A percentile compares a stretch with the other conserved stretches of the same genome.
Evolutionary conservation across 2,113 vertebrate genomes (phyloP).

Genomic region (Sminthopsis crassicaudata): DNA sequence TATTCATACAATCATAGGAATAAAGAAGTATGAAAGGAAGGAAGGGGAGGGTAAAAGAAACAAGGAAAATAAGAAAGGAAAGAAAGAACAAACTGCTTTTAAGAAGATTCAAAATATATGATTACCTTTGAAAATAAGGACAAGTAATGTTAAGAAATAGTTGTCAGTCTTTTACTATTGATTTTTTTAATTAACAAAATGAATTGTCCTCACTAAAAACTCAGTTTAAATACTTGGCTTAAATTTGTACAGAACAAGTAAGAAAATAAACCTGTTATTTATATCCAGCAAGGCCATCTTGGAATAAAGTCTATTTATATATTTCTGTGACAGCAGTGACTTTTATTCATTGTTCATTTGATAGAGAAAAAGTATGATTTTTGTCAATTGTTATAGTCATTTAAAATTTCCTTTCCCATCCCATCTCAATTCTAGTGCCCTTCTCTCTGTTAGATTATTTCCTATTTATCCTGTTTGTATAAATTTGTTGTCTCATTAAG

Average conservation of each 20-base stretch:
- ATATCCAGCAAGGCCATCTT: not conserved
- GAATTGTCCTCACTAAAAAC: not conserved
- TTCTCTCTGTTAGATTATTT: not conserved
- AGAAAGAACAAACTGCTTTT: not conserved
- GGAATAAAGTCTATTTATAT: not conserved
- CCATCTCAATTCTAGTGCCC: not conserved
- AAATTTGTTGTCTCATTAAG: not conserved
- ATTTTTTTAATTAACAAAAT: constrained; percentile 23
- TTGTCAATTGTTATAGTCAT: constrained; percentile 18
- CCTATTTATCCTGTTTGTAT: not conserved
- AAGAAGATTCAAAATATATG: not conserved
- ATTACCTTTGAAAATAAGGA: constrained; percentile 36
- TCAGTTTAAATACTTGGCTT: constrained; percentile 40
- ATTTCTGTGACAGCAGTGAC: constrained; percentile 31
- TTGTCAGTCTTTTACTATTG: constrained; percentile 4
- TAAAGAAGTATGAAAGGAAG: not conserved
- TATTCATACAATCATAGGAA: not conserved
- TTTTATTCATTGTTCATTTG: constrained; percentile 36
- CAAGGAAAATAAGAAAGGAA: constrained; percentile 33
- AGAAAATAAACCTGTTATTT: constrained; percentile 15
- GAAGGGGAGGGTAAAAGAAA: not conserved
- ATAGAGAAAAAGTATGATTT: constrained; percentile 1
- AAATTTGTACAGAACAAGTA: constrained; percentile 31
- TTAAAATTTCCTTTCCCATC: constrained; percentile 20
- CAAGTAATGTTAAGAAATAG: not conserved